phyloP scores from a whole-genome alignment of 2,888 invertebrate species.

The Limenitis camilla region DNA sequence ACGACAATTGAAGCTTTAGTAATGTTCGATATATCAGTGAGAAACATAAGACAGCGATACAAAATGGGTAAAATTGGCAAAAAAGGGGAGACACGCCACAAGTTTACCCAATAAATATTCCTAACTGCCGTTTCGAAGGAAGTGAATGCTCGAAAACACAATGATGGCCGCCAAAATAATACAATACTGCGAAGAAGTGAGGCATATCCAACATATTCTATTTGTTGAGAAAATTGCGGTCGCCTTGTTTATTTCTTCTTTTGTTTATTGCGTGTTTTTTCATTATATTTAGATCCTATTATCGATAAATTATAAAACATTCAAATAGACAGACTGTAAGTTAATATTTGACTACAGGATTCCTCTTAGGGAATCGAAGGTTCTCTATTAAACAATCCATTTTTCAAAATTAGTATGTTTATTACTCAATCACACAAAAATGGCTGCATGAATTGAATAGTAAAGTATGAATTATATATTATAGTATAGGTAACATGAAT shows the following conservation, averaged over 20 bases:
- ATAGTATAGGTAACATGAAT: no score
- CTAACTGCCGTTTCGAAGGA: slow-evolving; percentile 69
- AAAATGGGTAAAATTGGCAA: slow-evolving; percentile 62
- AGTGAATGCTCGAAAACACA: slow-evolving; percentile 70
- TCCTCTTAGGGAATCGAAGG: no score
- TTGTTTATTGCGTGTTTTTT: not conserved
- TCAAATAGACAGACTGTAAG: no score
- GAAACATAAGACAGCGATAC: slow-evolving; percentile 41
- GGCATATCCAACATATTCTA: slow-evolving; percentile 65
- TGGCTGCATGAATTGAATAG: no score
- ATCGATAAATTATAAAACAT: not conserved
- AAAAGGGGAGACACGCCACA: slow-evolving; percentile 65
- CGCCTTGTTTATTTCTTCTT: slow-evolving; percentile 44
- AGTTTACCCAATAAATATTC: slow-evolving; percentile 72
- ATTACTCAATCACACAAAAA: no score
- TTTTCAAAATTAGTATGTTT: no score
- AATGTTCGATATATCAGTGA: slow-evolving; percentile 42
- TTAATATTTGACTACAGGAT: no score
- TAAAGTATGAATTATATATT: no score
- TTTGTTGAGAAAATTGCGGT: slow-evolving; percentile 58
- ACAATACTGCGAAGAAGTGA: slow-evolving; percentile 66
- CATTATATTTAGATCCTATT: not conserved
- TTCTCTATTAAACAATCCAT: no score
- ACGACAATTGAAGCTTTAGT: slow-evolving; percentile 50
- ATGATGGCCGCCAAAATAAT: slow-evolving; percentile 57